These are phyloP conservation scores for Pseudopipra pipra DNA, from an alignment of 2,113 vertebrate genomes.

Conservation along the genomic window DNA sequence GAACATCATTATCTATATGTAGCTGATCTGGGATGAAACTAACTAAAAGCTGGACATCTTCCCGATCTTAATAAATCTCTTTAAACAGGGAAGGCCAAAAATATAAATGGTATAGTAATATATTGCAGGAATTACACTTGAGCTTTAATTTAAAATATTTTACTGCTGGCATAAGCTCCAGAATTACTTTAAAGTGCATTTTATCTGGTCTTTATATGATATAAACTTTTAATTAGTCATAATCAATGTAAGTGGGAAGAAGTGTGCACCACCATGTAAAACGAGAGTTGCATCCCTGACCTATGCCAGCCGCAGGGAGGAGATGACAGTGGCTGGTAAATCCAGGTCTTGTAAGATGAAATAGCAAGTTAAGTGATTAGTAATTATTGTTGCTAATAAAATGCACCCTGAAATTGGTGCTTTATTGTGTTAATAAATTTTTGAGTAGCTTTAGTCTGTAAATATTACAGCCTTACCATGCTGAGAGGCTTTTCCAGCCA, in stretches of 20 bases:
- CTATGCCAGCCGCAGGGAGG: not conserved
- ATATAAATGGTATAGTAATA: not conserved
- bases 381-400: conserved; percentile 49
- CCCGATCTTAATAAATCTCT: not conserved
- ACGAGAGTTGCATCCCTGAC: not conserved
- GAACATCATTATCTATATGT: not conserved
- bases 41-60: not conserved
- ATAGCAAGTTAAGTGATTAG: conserved; percentile 43
- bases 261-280: not conserved
- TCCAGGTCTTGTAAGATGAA: conserved; percentile 23
- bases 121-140: not conserved
- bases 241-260: not conserved
- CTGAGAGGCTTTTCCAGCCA: not conserved
- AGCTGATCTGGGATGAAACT: not conserved
- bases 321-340: not conserved
- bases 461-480: not conserved
- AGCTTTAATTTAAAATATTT: not conserved
- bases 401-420: conserved; percentile 1
- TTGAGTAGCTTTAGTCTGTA: not conserved
- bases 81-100: not conserved
- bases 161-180: not conserved
- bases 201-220: not conserved
- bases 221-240: conserved; percentile 3
- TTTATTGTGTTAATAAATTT: conserved; percentile 55
- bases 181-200: conserved; percentile 13